Conservation (phyloP, 2,888 invertebrate species). For the Piscicola geometra region DNA sequence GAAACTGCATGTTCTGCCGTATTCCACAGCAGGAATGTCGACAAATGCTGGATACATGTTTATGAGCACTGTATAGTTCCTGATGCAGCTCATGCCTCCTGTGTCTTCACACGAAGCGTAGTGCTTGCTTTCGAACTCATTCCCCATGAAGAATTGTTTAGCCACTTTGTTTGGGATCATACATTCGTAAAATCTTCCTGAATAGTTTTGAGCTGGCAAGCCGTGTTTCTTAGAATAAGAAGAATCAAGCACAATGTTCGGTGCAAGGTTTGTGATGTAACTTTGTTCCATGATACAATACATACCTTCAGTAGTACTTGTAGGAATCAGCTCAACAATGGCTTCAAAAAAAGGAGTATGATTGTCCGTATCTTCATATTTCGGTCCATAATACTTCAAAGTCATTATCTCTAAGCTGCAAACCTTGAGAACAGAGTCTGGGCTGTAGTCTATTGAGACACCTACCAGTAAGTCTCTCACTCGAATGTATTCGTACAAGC, state of each 20-base stretch:
- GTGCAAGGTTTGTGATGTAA: neutral
- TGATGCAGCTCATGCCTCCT: neutral
- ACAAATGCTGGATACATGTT: neutral
- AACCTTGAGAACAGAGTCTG: neutral
- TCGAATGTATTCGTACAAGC: neutral
- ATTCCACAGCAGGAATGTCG: neutral
- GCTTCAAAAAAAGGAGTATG: neutral
- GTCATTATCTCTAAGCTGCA: neutral
- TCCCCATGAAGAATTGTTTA: constrained; percentile 3
- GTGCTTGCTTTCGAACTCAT: neutral
- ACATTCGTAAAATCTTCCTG: neutral
- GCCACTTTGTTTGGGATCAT: neutral
- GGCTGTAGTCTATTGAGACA: neutral
- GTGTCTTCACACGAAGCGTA: neutral
- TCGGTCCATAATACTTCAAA: neutral
- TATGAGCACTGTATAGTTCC: neutral
- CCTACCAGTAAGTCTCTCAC: neutral
- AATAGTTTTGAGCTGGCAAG: neutral
- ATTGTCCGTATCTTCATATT: neutral
- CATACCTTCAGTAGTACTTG: neutral
- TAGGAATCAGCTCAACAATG: neutral
- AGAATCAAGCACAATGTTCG: neutral
- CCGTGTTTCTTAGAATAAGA: neutral
- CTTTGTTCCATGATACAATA: neutral
- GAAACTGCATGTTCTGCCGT: neutral